A percentile compares a stretch with the other conserved stretches of the same genome.
phyloP scores from a whole-genome alignment of 1,140 invertebrate genomes.

The Polyergus mexicanus region DNA sequence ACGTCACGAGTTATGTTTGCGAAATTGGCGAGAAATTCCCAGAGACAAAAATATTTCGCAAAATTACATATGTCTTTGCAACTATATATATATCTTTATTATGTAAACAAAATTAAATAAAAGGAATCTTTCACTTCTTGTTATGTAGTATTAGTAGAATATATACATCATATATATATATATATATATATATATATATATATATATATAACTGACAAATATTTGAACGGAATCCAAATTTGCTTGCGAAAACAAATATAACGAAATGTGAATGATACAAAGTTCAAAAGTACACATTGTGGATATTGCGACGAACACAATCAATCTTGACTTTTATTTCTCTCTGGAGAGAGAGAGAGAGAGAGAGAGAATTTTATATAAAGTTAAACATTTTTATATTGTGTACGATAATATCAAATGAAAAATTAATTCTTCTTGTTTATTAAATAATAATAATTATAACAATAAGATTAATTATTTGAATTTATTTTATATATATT shows the following conservation, averaged over 20 bases:
- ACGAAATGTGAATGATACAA: neutral
- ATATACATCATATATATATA: too few species aligned
- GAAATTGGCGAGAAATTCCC: constrained; percentile 7
- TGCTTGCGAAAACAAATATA: neutral
- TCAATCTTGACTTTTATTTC: constrained; percentile 80
- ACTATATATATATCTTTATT: neutral
- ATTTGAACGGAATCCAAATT: neutral
- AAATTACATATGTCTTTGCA: neutral
- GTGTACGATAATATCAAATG: neutral
- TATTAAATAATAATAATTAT: neutral
- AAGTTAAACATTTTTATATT: constrained; percentile 81
- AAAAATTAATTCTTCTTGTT: neutral
- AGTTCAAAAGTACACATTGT: constrained; percentile 8
- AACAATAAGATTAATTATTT: too few species aligned
- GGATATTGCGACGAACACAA: constrained; percentile 75
- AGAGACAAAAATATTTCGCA: neutral
- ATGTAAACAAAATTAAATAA: neutral
- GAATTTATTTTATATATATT: too few species aligned
- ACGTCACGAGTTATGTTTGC: constrained; percentile 27
- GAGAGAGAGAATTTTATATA: constrained; percentile 74
- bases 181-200: too few species aligned
- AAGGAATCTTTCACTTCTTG: neutral
- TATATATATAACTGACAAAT: neutral
- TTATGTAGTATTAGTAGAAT: too few species aligned
- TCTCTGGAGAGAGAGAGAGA: constrained; percentile 50